phyloP scores from a whole-genome alignment of 2,113 vertebrate genomes.

The Chaetorhynchus papuensis region DNA sequence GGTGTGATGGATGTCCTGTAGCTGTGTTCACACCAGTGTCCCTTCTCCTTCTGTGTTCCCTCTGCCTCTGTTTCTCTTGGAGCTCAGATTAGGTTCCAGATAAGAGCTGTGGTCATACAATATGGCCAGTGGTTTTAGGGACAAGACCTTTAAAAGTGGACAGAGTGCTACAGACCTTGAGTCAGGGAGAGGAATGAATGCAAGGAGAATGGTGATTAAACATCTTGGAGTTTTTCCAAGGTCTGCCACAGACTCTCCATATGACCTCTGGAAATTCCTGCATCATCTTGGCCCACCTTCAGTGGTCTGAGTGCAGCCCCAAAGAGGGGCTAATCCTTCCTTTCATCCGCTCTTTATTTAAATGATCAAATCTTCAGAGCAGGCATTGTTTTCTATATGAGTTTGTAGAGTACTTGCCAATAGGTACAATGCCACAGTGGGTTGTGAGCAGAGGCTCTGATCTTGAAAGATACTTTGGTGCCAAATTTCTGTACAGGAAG shows the following conservation, averaged over 20 bases:
- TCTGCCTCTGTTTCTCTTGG: background rate
- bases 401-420: background rate
- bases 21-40: background rate
- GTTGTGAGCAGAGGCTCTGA: background rate
- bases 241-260: background rate
- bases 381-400: background rate
- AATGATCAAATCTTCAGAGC: background rate
- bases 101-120: background rate
- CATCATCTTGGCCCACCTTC: background rate
- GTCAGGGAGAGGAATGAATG: background rate
- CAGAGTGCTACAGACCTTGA: background rate
- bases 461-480: background rate
- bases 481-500: background rate
- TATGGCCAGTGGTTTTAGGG: accelerated
- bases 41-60: background rate
- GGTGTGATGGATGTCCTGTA: background rate
- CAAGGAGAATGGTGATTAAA: background rate
- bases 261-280: background rate
- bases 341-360: background rate
- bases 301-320: background rate
- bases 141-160: background rate
- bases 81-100: background rate
- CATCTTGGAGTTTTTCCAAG: background rate
- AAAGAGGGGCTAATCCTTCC: background rate
- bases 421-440: background rate